A percentile compares a stretch with the other conserved stretches of the same genome.
These are phyloP conservation scores for Dipus sagitta DNA, from an alignment of 2,797 vertebrate genomes.

Conservation along the genomic window DNA sequence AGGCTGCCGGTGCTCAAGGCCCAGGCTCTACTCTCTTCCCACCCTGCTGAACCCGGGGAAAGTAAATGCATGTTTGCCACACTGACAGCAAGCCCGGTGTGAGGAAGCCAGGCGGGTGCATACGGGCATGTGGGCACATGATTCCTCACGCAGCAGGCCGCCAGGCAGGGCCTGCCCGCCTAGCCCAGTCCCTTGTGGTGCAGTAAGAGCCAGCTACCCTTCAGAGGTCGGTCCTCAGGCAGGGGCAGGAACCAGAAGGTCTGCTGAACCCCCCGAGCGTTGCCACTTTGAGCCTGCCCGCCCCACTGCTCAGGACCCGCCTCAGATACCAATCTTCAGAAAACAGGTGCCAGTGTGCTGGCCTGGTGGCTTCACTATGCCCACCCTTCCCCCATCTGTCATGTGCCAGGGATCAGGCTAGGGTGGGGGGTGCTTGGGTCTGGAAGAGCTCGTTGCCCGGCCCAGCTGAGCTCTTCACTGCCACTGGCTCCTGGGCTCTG, in stretches of 20 bases:
- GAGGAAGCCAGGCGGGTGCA: constrained; percentile 56
- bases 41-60: background rate
- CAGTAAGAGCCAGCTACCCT: background rate
- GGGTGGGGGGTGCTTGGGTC: background rate
- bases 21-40: background rate
- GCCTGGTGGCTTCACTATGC: background rate
- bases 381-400: background rate
- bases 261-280: background rate
- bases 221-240: background rate
- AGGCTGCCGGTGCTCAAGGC: background rate
- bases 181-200: background rate
- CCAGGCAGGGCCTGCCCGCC: background rate
- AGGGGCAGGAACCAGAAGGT: background rate
- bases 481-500: background rate
- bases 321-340: accelerated
- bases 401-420: background rate
- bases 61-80: constrained; percentile 45
- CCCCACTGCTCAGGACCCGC: background rate
- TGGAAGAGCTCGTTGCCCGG: too few relatives aligned
- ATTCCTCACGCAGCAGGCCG: background rate
- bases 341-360: background rate
- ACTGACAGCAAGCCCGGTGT: constrained; percentile 59
- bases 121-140: background rate
- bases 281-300: background rate
- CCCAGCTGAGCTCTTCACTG: background rate